phyloP scores from a whole-genome alignment of 2,797 vertebrate genomes.

The Champsocephalus esox region DNA sequence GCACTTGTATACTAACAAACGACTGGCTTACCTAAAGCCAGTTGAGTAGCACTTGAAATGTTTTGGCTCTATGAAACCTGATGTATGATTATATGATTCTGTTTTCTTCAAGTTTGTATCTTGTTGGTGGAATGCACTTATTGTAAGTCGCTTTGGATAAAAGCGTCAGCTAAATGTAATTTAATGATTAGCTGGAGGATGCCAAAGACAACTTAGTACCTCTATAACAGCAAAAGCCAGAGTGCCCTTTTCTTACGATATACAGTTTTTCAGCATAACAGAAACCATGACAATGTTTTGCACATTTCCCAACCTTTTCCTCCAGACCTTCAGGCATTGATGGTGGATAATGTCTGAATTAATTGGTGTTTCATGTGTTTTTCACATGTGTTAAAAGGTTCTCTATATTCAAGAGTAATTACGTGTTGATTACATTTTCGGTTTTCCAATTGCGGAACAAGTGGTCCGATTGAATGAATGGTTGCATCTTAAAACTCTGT shows the following conservation, averaged over 20 bases:
- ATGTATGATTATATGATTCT: too few relatives aligned
- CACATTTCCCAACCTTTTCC: not conserved
- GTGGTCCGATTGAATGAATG: too few relatives aligned
- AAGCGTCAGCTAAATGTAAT: too few relatives aligned
- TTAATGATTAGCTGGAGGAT: conserved; percentile 16
- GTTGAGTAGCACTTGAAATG: too few relatives aligned
- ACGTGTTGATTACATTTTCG: not conserved
- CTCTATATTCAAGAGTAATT: not conserved
- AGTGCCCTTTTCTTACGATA: not conserved
- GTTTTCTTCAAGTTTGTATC: too few relatives aligned
- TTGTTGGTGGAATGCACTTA: too few relatives aligned
- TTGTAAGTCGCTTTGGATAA: too few relatives aligned
- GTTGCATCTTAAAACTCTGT: not conserved
- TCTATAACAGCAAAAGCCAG: not conserved
- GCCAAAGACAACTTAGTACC: not conserved
- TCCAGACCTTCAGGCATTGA: not conserved
- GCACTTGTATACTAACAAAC: too few relatives aligned
- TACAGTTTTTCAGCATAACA: not conserved
- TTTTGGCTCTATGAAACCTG: too few relatives aligned
- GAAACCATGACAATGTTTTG: not conserved
- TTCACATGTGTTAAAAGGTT: not conserved
- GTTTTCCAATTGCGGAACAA: not conserved
- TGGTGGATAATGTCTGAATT: not conserved
- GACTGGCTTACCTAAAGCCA: too few relatives aligned
- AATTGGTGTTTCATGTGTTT: not conserved